A percentile compares a stretch with the other conserved stretches of the same genome.
Conservation (phyloP, 1,140 invertebrate genomes). For the Planococcus citri region DNA sequence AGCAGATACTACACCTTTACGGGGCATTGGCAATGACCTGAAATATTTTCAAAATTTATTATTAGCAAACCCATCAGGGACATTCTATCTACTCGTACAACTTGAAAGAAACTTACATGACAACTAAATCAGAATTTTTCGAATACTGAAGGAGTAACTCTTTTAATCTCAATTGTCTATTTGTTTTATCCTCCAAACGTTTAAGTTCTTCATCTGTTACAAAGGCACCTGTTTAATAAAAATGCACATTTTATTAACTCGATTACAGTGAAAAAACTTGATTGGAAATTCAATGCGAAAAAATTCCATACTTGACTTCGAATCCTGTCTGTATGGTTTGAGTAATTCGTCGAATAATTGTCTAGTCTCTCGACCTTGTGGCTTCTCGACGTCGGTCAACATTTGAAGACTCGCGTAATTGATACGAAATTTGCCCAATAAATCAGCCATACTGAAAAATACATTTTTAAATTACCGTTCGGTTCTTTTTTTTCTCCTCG, state of each 20-base stretch:
- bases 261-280: too few relatives aligned
- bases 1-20: slow-evolving; percentile 74
- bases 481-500: too few relatives aligned
- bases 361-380: not conserved
- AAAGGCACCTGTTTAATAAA: not conserved
- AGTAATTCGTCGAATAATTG: not conserved
- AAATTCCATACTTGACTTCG: not conserved
- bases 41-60: slow-evolving; percentile 23
- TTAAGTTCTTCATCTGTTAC: slow-evolving; percentile 73
- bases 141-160: slow-evolving; percentile 81
- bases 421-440: slow-evolving; percentile 91
- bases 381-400: slow-evolving; percentile 60
- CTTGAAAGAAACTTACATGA: slow-evolving; percentile 53
- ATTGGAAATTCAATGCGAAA: slow-evolving; percentile 31
- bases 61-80: not conserved
- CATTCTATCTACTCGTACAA: not conserved
- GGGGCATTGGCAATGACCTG: slow-evolving; percentile 82
- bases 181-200: slow-evolving; percentile 78
- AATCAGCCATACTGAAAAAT: slow-evolving; percentile 69
- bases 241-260: too few relatives aligned
- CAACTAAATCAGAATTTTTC: slow-evolving; percentile 68
- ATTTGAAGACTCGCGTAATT: slow-evolving; percentile 87
- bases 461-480: too few relatives aligned
- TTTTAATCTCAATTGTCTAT: slow-evolving; percentile 73
- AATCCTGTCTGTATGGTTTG: not conserved